Base-by-base conservation (phyloP, 2,888 invertebrate genomes). In the Ophioninae sp. region DNA sequence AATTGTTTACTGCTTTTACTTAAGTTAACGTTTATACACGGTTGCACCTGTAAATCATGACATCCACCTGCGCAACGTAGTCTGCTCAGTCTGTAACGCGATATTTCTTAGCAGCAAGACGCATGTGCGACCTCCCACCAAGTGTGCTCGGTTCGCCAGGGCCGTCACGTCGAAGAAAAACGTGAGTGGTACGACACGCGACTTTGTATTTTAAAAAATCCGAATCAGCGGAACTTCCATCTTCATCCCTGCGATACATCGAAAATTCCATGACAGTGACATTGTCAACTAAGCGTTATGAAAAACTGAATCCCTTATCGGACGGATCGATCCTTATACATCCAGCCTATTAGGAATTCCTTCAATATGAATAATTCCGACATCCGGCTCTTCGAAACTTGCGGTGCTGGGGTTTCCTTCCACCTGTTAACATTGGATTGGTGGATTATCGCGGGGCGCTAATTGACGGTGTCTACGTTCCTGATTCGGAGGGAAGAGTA, bases 81-180 rank as follows among this genome's bases (percentile, higher is more conserved):
- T 79, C 65, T 56, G 64, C 23, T 65, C 20, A 23, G 61, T 17
- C 6, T 44, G 20, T 73, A 74, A 74, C 68, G 73, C 61, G 56
- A 59, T 44, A 65, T 79, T 64, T 69, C 30, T 77, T 69, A 20
- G 20, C 50, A 30, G 72, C 75, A 64, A 79, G 72, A 79, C 84
- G 84, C 81, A 79, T 84, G 84, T 81, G 81, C 84, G 78, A 75
- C 61, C 75, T 72, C 78, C 81, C 83, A 78, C 78, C 81, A 59
- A 41, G 23, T 56, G 17, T 56, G 6, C 73, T 78, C 65, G 74
- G 67, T 17, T 69, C 69, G 5, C 67, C 84, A 84, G 75, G 75
- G 75, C 81, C 78, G 84, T 84, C 78, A 23, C 8, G 62, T 17
- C n/a, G 8, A 62, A 21, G 56, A 59, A 0, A 75, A 75, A 81